Evolutionary conservation across 1,140 invertebrate genomes (phyloP), one percentile per base, ranked within the genome.

Genomic region (Himalopsyche phryganea): DNA sequence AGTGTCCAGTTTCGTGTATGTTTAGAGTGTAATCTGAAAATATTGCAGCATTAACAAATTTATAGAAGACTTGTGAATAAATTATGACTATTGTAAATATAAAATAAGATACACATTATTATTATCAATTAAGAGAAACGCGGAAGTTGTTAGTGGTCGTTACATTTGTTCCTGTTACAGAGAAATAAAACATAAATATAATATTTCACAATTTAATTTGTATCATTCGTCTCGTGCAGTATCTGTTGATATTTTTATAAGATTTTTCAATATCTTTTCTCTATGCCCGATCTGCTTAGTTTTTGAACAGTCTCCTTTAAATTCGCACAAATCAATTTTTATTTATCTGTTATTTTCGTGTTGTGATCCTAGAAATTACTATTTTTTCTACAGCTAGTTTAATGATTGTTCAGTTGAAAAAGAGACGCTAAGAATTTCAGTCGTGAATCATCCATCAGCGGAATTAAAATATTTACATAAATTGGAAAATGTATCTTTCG

Each of bases 181-280:
- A 41, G n/a, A 14, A 28, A 28, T 28, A 5, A 28, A 28, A 28
- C 3, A 28, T n/a, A 46, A 46, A 19, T 18, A 46, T 18, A 46
- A 46, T 50, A 14, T 50, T 15, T 32, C 14, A 47, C 13, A 50
- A 32, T 23, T 32, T 33, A 32, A 50, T 13, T 23, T 50, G n/a
- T 46, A 46, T 6, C 19, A 6, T 15, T 46, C 6, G 28, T 23
- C 13, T 32, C 32, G 47, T 50, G 23, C 9, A 28, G 23, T 28
- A 28, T 28, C 23, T 9, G 9, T 28, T 28, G 11, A 41, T 14
- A 14, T 41, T 17, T 17, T 14, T 17, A 14, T 41, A 17, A 41
- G 17, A 14, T 4, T 41, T 41, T 5, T 14, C 40, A 17, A 13
- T 41, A 13, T 41, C 4, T 41, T 41, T 28, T 28, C 23, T 28